phyloP scores from a whole-genome alignment of 2,113 vertebrate genomes.

The Aptenodytes patagonicus region DNA sequence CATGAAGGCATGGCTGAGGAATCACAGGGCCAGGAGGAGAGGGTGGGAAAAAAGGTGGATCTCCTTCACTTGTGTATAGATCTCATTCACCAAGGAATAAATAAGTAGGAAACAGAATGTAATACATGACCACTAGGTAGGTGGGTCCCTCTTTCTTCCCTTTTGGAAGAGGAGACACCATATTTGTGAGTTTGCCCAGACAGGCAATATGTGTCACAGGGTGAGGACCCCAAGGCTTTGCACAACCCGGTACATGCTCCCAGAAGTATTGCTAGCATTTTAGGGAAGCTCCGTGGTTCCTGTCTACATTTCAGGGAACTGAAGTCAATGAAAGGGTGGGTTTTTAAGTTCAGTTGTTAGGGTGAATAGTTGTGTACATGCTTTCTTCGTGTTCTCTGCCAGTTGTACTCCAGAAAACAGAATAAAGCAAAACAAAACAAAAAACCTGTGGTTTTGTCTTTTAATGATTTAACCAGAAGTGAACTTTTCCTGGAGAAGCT shows the following conservation, averaged over 20 bases:
- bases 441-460: neutral
- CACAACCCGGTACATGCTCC: rapidly evolving
- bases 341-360: neutral
- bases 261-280: neutral
- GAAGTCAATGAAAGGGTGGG: neutral
- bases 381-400: neutral
- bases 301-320: neutral
- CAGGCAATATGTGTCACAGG: neutral
- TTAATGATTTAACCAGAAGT: neutral
- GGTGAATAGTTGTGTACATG: neutral
- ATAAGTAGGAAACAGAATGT: neutral
- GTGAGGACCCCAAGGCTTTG: neutral
- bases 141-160: neutral
- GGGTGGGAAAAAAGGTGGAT: neutral
- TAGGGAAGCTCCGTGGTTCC: neutral
- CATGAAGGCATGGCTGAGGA: neutral
- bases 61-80: neutral
- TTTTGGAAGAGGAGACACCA: neutral
- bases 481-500: neutral
- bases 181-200: neutral
- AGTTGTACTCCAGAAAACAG: neutral
- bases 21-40: neutral
- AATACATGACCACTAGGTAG: neutral
- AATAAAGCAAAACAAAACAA: neutral
- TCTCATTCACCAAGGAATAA: neutral